Conservation (phyloP, 1,140 invertebrate species). For the Formica selysi region DNA sequence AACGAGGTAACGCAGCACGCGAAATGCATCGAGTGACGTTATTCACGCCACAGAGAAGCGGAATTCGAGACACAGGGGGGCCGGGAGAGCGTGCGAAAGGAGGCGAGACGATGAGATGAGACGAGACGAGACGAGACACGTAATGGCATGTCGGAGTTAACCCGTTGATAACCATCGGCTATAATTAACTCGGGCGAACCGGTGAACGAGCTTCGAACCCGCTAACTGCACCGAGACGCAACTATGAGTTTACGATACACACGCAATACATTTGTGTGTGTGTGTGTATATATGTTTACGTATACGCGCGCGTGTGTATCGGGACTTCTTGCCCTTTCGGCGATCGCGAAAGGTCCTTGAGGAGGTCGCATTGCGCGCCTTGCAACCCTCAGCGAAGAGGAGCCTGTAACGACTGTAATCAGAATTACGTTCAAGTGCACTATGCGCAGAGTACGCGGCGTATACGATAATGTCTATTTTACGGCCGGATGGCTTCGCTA, state of each 20-base stretch:
- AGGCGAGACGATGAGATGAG: conserved; percentile 71
- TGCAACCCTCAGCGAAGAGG: conserved; percentile 50
- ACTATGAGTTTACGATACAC: conserved; percentile 59
- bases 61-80: conserved; percentile 35
- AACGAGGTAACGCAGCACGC: background rate
- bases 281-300: background rate
- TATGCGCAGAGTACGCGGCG: background rate
- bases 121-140: conserved; percentile 83
- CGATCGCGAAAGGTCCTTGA: conserved; percentile 43
- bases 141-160: conserved; percentile 87
- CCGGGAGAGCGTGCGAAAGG: conserved; percentile 27
- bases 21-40: conserved; percentile 64
- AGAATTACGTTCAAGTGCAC: conserved; percentile 53
- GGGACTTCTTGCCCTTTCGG: conserved; percentile 37
- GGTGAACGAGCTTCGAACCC: conserved; percentile 84
- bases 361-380: conserved; percentile 7
- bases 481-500: conserved; percentile 14
- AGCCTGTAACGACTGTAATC: conserved; percentile 43
- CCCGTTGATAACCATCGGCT: conserved; percentile 87
- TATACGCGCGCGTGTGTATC: too few relatives aligned
- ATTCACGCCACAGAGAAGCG: conserved; percentile 67
- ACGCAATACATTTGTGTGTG: conserved; percentile 51
- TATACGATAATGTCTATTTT: conserved; percentile 52
- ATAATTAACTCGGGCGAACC: conserved; percentile 87
- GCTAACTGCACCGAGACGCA: conserved; percentile 76